Evolutionary conservation across 64 coral and sea anemone species (phyloP).

Genomic region (Hydrozoanthus tunicans): DNA sequence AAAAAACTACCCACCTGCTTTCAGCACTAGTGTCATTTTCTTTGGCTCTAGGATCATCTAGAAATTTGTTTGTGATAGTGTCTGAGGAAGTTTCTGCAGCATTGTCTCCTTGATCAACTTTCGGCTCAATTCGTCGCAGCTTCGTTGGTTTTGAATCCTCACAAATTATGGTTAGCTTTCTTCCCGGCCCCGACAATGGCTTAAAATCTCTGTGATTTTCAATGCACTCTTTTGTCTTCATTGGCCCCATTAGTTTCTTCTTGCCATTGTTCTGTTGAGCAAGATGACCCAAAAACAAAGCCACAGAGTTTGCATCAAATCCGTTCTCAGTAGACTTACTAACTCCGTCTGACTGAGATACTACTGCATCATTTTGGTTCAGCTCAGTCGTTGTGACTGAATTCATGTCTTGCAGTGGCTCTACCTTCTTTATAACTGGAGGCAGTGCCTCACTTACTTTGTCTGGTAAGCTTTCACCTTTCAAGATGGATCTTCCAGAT

Average conservation of each 20-base stretch:
- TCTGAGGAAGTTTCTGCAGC: constrained; percentile 18
- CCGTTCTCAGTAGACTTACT: constrained; percentile 56
- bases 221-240: constrained; percentile 7
- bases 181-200: neutral
- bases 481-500: neutral
- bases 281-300: constrained; percentile 87
- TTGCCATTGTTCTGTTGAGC: constrained; percentile 84
- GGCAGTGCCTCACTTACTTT: constrained; percentile 44
- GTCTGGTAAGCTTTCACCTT: neutral
- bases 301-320: constrained; percentile 90
- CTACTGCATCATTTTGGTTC: neutral
- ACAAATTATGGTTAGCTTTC: constrained; percentile 1
- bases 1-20: constrained; percentile 10
- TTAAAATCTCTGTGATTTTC: constrained; percentile 14
- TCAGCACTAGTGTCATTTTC: constrained; percentile 29
- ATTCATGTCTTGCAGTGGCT: constrained; percentile 3
- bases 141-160: constrained; percentile 64
- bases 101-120: constrained; percentile 24
- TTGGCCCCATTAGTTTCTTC: constrained; percentile 42
- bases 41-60: constrained; percentile 42
- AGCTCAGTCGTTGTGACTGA: constrained; percentile 15
- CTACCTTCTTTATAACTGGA: neutral
- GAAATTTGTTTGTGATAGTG: neutral
- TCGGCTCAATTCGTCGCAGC: constrained; percentile 79
- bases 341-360: neutral